Evolutionary conservation across 2,113 vertebrate genomes (phyloP), one percentile per base, ranked within the genome.

Genomic region (Atlantisia rogersi): DNA sequence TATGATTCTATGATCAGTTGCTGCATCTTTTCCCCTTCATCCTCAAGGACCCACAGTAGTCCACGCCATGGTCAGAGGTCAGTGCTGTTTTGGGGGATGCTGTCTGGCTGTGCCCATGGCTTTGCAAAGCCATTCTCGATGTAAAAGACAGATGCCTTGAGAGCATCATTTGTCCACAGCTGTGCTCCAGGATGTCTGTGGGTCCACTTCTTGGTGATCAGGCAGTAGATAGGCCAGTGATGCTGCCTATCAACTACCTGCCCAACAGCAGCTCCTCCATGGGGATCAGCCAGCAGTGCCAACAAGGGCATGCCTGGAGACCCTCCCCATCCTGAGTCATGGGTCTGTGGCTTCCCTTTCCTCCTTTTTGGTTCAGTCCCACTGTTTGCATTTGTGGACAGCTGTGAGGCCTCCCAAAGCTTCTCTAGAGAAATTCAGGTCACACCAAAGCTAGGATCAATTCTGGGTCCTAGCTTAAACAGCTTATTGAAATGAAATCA

Each of bases 221-320:
- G 6, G 40, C 40, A 40, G 40, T 40, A 12, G 12, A 40, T 40
- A 40, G 40, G 12, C 40, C 4, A 4, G 21, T 35, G 40, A 20
- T 10, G 50, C 32, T 82, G 35, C 35, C 32, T 11, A 1, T 8
- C 0, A 0, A 15, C 29, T 37, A 44, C 28, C 20, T 69, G 14
- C 50, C 59, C 60, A 32, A 60, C 32, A 82, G 68, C 35, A 78
- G 32, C 26, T 53, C 37, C 44, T 79, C 60, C 5, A 24, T 7
- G 3, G 7, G 4, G 10, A 7, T 48, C 37, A 75, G 40, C 20
- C 79, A 32, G 60, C 0, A 7, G 4, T 3, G 5, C 16, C 8
- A 3, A 6, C 37, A 62, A 22, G 25, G 32, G 59, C 11, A 9
- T 0, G 35, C 68, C 40, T 12, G n/a, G 11, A 63, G 21, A 65